Evolutionary conservation across 2,797 vertebrate species (phyloP).

Genomic region (Peromyscus eremicus): DNA sequence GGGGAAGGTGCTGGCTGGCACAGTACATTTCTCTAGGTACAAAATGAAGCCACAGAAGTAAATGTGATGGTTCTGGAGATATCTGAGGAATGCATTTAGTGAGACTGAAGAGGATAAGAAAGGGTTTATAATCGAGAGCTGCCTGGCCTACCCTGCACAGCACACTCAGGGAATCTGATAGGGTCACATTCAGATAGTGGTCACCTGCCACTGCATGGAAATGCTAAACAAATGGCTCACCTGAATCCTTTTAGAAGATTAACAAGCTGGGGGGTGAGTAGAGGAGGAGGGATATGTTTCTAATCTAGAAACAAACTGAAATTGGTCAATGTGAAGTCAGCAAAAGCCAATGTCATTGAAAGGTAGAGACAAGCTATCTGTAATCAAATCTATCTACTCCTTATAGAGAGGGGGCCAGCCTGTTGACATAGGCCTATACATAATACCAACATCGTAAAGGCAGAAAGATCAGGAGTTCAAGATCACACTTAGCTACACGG

Average conservation of each 20-base stretch:
- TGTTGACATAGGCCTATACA: background rate
- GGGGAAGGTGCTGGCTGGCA: background rate
- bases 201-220: background rate
- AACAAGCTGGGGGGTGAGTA: accelerated
- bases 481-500: background rate
- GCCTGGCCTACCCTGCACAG: background rate
- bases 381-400: background rate
- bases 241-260: background rate
- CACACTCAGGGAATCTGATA: background rate
- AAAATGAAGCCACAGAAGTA: background rate
- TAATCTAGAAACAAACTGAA: background rate
- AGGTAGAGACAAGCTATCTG: background rate
- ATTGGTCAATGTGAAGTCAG: background rate
- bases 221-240: background rate
- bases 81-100: background rate
- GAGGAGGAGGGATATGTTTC: background rate
- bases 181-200: background rate
- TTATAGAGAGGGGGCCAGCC: background rate
- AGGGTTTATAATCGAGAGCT: background rate
- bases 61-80: background rate
- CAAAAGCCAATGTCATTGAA: background rate
- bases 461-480: background rate
- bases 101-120: background rate
- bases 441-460: background rate
- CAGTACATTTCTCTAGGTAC: background rate